These are phyloP conservation scores for Potamarius usumacintae DNA, from an alignment of 2,113 vertebrate species.

Conservation along the genomic window DNA sequence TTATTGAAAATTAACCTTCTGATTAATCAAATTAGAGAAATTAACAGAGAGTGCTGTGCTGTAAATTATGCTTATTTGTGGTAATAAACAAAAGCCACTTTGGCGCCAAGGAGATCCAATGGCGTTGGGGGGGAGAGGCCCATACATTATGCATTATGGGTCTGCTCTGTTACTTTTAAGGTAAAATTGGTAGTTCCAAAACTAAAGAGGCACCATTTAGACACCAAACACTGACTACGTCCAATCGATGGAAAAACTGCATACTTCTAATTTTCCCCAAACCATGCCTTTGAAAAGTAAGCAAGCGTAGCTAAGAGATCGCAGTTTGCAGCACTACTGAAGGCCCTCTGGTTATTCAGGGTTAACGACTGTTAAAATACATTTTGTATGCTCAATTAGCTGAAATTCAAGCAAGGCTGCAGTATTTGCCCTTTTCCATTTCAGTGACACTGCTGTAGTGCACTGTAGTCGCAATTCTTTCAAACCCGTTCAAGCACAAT, in stretches of 20 bases:
- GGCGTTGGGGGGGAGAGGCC: not conserved
- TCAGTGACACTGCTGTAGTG: not conserved
- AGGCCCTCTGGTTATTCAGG: not conserved
- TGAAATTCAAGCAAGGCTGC: conserved; percentile 22
- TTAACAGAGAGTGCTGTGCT: not conserved
- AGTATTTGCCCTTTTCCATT: not conserved
- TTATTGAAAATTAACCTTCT: not conserved
- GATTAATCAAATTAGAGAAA: not conserved
- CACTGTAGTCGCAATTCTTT: conserved; percentile 21
- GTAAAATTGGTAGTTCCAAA: not conserved
- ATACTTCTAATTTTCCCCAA: not conserved
- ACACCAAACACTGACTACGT: too few species aligned
- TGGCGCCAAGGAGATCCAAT: not conserved
- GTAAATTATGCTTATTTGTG: not conserved
- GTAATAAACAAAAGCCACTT: not conserved
- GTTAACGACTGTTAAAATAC: conserved; percentile 25
- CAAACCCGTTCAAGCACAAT: conserved; percentile 37
- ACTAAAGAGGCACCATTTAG: not conserved
- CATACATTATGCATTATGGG: not conserved
- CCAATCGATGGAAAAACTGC: not conserved
- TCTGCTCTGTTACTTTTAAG: not conserved
- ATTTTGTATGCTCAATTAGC: conserved; percentile 6
- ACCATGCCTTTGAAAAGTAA: not conserved
- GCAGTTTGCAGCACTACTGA: not conserved
- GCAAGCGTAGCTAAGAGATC: not conserved